These are phyloP conservation scores for Pionites leucogaster DNA, from an alignment of 2,113 vertebrate species.

Conservation along the genomic window DNA sequence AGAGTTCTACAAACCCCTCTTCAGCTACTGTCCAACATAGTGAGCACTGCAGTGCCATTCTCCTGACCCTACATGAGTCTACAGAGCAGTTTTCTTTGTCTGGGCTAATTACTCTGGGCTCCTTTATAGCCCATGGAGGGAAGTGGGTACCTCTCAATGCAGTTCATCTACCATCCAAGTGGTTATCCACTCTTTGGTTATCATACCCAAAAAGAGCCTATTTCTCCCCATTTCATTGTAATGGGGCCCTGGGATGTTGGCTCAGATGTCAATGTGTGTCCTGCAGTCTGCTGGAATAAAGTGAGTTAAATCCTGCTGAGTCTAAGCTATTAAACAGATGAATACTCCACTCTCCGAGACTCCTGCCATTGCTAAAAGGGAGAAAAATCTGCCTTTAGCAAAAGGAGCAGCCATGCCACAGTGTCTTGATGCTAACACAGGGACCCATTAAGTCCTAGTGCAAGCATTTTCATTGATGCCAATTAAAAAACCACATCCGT, in stretches of 20 bases:
- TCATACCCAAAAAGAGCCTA: neutral
- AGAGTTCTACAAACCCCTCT: neutral
- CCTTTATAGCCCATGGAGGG: neutral
- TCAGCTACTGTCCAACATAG: neutral
- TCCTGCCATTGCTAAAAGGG: neutral
- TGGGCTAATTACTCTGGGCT: neutral
- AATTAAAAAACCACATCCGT: neutral
- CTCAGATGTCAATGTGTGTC: neutral
- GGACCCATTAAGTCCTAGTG: neutral
- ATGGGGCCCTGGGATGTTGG: neutral
- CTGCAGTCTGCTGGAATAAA: neutral
- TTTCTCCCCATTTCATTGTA: neutral
- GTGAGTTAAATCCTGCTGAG: neutral
- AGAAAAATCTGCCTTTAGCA: neutral
- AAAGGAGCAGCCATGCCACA: neutral
- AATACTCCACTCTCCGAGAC: neutral
- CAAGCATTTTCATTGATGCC: neutral
- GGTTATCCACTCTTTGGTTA: neutral
- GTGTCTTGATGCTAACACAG: neutral
- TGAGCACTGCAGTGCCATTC: neutral
- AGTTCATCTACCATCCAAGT: neutral
- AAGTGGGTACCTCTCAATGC: neutral
- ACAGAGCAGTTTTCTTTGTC: neutral
- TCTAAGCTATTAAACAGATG: neutral
- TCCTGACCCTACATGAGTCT: neutral